Percentiles rank a stretch among this genome's conserved stretches.
Conservation (phyloP, 2,888 invertebrate species). For the Drosophila quinaria region DNA sequence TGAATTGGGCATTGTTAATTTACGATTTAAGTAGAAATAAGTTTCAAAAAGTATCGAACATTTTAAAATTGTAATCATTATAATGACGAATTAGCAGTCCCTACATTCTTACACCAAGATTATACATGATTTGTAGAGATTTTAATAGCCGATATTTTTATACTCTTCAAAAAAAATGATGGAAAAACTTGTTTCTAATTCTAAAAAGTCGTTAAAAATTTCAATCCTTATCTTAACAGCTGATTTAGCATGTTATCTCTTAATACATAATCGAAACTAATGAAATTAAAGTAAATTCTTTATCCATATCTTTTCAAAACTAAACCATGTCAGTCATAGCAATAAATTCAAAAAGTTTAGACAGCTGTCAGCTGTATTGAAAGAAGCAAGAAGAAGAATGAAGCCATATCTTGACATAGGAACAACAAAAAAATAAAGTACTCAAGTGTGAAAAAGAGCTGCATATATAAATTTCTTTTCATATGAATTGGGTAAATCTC, state of each 20-base stretch:
- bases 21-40: slow-evolving; percentile 8
- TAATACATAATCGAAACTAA: neutral
- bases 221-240: neutral
- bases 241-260: neutral
- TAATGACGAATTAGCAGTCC: too few relatives aligned
- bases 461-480: slow-evolving; percentile 20
- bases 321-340: slow-evolving; percentile 27
- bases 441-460: slow-evolving; percentile 10
- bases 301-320: slow-evolving; percentile 6
- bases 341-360: slow-evolving; percentile 14
- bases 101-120: neutral
- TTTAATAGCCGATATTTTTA: too few relatives aligned
- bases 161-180: too few relatives aligned
- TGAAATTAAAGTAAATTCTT: neutral
- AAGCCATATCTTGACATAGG: slow-evolving; percentile 23
- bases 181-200: neutral
- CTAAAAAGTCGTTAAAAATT: neutral
- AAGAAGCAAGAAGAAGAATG: slow-evolving; percentile 6
- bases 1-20: slow-evolving; percentile 28
- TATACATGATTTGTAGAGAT: neutral
- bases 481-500: slow-evolving; percentile 9
- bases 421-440: neutral
- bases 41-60: neutral
- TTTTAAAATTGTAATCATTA: neutral
- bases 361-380: slow-evolving; percentile 55